phyloP scores from a whole-genome alignment of 2,888 invertebrate genomes.

The Chrysodeixis includens region DNA sequence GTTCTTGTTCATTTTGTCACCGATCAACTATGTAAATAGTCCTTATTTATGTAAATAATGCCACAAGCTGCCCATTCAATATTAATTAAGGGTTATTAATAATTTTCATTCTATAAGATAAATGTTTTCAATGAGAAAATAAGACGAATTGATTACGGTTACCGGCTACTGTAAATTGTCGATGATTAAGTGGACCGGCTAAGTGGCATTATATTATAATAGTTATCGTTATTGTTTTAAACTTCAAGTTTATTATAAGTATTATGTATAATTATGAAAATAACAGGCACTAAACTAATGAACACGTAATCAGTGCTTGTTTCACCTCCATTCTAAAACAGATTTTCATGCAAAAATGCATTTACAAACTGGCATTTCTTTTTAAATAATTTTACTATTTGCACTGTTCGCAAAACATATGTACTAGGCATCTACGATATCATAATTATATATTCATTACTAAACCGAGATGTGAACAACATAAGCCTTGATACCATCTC shows the following conservation, averaged over 20 bases:
- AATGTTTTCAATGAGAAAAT: constrained; percentile 5
- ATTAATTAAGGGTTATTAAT: constrained; percentile 9
- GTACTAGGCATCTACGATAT: too few relatives aligned
- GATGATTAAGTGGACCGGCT: neutral
- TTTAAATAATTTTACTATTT: too few relatives aligned
- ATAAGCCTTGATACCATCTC: neutral
- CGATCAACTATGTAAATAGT: constrained; percentile 7
- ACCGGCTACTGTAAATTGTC: neutral
- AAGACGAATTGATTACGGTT: constrained; percentile 7
- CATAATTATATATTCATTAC: neutral
- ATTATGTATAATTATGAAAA: too few relatives aligned
- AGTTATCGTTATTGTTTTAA: neutral
- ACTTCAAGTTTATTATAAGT: neutral
- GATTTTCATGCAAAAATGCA: too few relatives aligned
- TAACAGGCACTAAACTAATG: neutral
- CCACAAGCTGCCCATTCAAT: constrained; percentile 1
- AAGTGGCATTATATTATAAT: neutral
- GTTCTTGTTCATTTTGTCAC: neutral
- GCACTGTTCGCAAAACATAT: too few relatives aligned
- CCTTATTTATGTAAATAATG: constrained; percentile 1
- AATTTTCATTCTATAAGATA: constrained; percentile 8
- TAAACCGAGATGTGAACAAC: neutral
- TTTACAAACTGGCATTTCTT: too few relatives aligned
- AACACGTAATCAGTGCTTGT: too few relatives aligned
- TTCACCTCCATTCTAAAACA: too few relatives aligned